A percentile compares a stretch with the other conserved stretches of the same genome.
phyloP scores from a whole-genome alignment of 2,113 vertebrate genomes.

The Ailurus styani region DNA sequence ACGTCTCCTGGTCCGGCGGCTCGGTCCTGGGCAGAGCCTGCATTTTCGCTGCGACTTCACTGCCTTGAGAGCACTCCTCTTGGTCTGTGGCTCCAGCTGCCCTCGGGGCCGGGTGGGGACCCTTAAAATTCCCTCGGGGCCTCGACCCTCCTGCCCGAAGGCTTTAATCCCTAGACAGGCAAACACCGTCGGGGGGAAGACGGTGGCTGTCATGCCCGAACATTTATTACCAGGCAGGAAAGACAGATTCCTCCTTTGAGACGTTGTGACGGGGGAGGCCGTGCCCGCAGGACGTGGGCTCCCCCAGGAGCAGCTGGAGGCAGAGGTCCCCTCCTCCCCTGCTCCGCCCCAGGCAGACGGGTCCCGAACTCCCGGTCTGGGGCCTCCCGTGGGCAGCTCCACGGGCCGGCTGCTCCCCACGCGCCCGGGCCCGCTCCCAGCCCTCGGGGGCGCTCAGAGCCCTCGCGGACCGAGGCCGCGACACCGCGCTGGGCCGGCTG shows the following conservation, averaged over 20 bases:
- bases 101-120: accelerated
- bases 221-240: background rate
- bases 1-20: background rate
- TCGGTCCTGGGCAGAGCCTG: accelerated
- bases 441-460: background rate
- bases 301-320: background rate
- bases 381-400: background rate
- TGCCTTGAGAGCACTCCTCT: background rate
- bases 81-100: accelerated
- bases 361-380: background rate
- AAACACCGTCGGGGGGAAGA: background rate
- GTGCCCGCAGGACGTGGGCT: accelerated
- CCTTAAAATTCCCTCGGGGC: background rate
- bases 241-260: background rate
- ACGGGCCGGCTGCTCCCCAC: no score
- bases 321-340: background rate
- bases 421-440: background rate
- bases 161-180: accelerated
- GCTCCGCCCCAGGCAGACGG: background rate
- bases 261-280: background rate
- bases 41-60: accelerated
- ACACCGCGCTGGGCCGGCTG: accelerated
- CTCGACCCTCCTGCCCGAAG: accelerated
- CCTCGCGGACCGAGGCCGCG: background rate
- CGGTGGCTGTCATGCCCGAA: accelerated